Percentiles rank a stretch among this genome's conserved stretches.
These are phyloP conservation scores for Zosterops pallidus DNA, from an alignment of 2,113 vertebrate species.

Conservation along the genomic window DNA sequence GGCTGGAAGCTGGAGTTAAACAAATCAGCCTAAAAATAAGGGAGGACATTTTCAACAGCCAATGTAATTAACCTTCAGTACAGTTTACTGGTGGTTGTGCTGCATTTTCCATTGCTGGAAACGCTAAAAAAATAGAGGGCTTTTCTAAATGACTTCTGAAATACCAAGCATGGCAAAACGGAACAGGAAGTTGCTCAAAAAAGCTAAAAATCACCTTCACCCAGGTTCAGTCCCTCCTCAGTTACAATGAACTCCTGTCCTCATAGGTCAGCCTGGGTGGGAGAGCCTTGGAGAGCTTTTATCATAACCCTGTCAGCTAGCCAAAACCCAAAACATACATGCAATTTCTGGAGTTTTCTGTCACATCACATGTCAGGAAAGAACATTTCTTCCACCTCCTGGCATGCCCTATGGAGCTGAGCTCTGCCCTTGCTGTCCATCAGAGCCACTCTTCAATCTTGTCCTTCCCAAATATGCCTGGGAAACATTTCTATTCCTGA, in stretches of 20 bases:
- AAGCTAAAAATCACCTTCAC: background rate
- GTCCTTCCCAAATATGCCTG: background rate
- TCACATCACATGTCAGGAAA: background rate
- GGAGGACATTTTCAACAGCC: background rate
- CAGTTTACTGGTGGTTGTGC: background rate
- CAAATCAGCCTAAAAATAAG: slow-evolving; percentile 33
- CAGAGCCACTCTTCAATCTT: background rate
- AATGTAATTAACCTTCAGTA: slow-evolving; percentile 39
- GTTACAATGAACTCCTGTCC: background rate
- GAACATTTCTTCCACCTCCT: background rate
- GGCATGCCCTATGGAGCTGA: background rate
- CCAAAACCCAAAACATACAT: background rate
- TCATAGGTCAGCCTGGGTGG: background rate
- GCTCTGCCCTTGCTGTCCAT: background rate
- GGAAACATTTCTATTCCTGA: background rate
- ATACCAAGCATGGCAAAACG: background rate
- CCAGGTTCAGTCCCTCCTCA: background rate
- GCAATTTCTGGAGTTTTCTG: background rate
- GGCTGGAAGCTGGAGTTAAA: background rate
- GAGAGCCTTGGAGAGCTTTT: background rate
- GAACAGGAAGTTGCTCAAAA: background rate
- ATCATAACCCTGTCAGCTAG: background rate
- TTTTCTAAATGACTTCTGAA: slow-evolving; percentile 12
- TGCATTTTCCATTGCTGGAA: slow-evolving; percentile 45
- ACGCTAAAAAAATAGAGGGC: background rate